These are phyloP conservation scores for Protaetia brevitarsis DNA, from an alignment of 1,140 invertebrate species.

Conservation along the genomic window DNA sequence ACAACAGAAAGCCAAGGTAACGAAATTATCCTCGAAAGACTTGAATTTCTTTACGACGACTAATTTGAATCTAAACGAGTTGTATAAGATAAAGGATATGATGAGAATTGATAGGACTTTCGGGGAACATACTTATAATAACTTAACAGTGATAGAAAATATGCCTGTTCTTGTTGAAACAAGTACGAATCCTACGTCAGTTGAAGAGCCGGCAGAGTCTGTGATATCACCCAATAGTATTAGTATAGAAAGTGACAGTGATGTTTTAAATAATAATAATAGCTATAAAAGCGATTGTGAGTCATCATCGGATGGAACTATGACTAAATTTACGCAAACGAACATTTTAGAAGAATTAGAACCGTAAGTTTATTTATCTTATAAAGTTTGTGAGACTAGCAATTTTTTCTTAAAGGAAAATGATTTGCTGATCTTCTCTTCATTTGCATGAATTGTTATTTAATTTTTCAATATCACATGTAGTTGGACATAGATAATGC, in stretches of 20 bases:
- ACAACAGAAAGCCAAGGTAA: constrained; percentile 62
- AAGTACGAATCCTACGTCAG: background rate
- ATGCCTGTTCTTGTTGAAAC: background rate
- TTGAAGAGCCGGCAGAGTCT: background rate
- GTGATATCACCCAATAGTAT: constrained; percentile 18
- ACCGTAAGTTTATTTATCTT: constrained; percentile 16
- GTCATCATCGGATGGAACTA: background rate
- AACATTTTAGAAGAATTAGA: constrained; percentile 17
- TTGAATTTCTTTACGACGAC: constrained; percentile 60
- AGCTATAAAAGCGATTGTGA: background rate
- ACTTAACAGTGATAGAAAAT: constrained; percentile 33
- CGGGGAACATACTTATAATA: constrained; percentile 46
- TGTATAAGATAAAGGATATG: constrained; percentile 54
- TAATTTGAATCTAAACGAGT: constrained; percentile 55
- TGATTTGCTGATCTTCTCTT: no score
- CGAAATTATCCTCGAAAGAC: constrained; percentile 60
- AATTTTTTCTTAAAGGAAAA: no score
- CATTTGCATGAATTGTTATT: no score
- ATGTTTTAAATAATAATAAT: background rate
- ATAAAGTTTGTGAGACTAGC: background rate
- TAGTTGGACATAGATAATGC: no score
- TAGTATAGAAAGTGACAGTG: background rate
- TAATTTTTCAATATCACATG: no score
- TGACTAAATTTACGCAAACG: background rate
- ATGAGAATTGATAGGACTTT: constrained; percentile 42